Conservation (phyloP, 2,888 invertebrate genomes). For the Epirrhoe tristata region DNA sequence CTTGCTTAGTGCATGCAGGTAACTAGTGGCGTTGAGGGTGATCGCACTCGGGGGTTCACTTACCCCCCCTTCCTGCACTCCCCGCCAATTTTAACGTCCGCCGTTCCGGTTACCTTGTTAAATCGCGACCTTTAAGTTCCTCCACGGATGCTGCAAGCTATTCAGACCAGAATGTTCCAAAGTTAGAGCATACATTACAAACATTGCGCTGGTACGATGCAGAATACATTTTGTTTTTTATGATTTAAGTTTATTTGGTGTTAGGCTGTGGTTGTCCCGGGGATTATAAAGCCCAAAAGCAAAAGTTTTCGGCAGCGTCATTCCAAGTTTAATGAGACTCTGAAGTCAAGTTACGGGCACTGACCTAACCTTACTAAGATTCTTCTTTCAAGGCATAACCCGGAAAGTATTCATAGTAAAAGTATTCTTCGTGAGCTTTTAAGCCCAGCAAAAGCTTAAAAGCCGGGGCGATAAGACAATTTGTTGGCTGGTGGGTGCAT, state of each 20-base stretch:
- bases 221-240: slow-evolving; percentile 36
- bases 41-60: slow-evolving; percentile 62
- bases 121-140: slow-evolving; percentile 50
- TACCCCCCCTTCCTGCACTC: slow-evolving; percentile 49
- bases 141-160: slow-evolving; percentile 42
- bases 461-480: slow-evolving; percentile 12
- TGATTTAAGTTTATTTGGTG: slow-evolving; percentile 25
- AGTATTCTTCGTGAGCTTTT: not conserved
- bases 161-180: slow-evolving; percentile 41
- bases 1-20: slow-evolving; percentile 37
- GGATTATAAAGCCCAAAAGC: slow-evolving; percentile 4
- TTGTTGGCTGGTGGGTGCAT: slow-evolving; percentile 20
- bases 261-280: slow-evolving; percentile 7
- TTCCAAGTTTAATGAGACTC: not conserved
- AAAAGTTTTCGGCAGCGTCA: slow-evolving; percentile 2
- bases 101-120: slow-evolving; percentile 59
- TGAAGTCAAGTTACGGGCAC: not conserved
- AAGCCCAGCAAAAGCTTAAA: slow-evolving; percentile 7
- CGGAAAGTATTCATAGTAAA: not conserved
- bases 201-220: slow-evolving; percentile 26
- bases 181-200: slow-evolving; percentile 39
- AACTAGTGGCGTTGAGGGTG: slow-evolving; percentile 57
- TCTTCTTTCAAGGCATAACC: not conserved
- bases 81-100: slow-evolving; percentile 53
- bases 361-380: not conserved